Evolutionary conservation across 2,888 invertebrate genomes (phyloP).

Genomic region (Aphodius granarius): DNA sequence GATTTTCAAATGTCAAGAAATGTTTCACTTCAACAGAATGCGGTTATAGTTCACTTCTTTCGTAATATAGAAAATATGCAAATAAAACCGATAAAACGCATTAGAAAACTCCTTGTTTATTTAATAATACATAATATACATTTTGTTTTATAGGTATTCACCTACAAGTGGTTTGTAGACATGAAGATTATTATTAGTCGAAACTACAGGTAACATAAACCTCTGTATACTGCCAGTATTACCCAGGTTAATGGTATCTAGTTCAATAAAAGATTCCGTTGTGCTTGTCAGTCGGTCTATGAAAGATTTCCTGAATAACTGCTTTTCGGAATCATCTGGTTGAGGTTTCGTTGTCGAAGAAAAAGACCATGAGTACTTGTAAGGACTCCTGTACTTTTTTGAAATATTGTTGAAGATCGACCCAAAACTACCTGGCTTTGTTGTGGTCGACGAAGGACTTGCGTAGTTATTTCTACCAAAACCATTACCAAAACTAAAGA

Average conservation of each 20-base stretch:
- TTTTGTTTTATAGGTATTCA: constrained; percentile 14
- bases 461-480: background rate
- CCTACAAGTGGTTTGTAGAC: constrained; percentile 15
- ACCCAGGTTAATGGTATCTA: constrained; percentile 14
- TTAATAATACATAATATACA: background rate
- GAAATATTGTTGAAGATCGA: background rate
- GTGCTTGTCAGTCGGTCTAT: background rate
- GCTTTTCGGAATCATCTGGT: background rate
- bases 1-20: background rate
- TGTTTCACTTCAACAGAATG: background rate
- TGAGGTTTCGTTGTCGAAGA: background rate
- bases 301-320: background rate
- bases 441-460: background rate
- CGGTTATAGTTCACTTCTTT: background rate
- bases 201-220: background rate
- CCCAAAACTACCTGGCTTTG: constrained; percentile 3
- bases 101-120: background rate
- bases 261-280: background rate
- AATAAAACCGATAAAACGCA: background rate
- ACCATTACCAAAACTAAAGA: background rate
- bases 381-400: background rate
- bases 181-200: constrained; percentile 10
- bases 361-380: constrained; percentile 8
- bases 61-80: background rate
- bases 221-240: constrained; percentile 20